Base-by-base conservation (phyloP, 2,797 vertebrate genomes). In the Hemibagrus guttatus region DNA sequence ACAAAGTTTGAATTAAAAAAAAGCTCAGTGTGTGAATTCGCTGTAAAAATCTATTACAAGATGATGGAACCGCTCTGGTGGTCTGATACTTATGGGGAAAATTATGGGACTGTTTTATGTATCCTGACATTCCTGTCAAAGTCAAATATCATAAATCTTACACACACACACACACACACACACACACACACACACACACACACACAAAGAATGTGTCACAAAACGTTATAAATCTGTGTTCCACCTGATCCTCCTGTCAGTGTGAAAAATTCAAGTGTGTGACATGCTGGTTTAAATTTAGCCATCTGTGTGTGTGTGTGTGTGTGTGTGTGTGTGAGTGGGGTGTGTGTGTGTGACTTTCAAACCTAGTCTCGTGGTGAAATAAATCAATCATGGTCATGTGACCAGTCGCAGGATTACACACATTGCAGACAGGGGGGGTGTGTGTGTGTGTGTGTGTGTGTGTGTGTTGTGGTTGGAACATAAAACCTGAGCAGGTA, bases 41-140 rank as follows among this genome's bases (percentile, higher is more conserved):
- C 74, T 71, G 16, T 75, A 74, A 74, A 49, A 11, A 16, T 31
- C 7, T 54, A n/a, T 52, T 31, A 76, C 5, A 52, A 31, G 74
- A 56, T 56, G n/a, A 76, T 31, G 31, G 31, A 82, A 28, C 64
- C 26, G 8, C 78, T 88, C 75, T 80, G 83, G 89, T 89, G 90
- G 90, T 90, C 87, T 72, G 49, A 87, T 82, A 88, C 79, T 86
- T 81, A 75, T n/a, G 64, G 49, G 6, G 31, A 78, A 68, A 63
- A 66, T 85, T 90, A 89, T 86, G 66, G 66, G 84, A 78, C 74
- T 71, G 74, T 87, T 90, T 90, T 83, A 90, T 85, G 87, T 88
- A 26, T 83, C 64, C 72, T 63, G 78, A 85, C 89, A 80, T 82
- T 82, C 75, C 75, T 28, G n/a, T n/a, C n/a, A n/a, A 85, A 75